phyloP scores from a whole-genome alignment of 2,888 invertebrate genomes.

The Chaitophorus viminalis region DNA sequence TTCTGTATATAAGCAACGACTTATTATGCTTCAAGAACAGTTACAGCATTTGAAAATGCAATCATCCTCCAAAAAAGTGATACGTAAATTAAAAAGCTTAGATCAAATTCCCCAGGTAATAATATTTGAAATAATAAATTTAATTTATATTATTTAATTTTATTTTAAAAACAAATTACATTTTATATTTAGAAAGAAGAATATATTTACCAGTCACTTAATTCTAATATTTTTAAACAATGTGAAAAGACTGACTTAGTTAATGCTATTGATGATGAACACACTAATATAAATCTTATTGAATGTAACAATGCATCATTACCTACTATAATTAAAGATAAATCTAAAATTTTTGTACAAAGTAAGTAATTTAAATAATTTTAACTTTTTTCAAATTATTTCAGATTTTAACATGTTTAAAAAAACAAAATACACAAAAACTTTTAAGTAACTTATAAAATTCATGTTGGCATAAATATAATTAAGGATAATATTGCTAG shows the following conservation, averaged over 20 bases:
- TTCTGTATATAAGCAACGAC: conserved; percentile 21
- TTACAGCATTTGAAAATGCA: conserved; percentile 29
- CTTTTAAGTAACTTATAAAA: background rate
- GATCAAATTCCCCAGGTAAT: conserved; percentile 37
- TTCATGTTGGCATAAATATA: no score
- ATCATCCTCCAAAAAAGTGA: conserved; percentile 51
- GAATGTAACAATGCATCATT: background rate
- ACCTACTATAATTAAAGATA: background rate
- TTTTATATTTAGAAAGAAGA: conserved; percentile 45
- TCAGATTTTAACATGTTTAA: background rate
- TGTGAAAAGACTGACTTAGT: background rate
- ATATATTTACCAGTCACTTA: background rate
- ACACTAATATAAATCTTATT: background rate
- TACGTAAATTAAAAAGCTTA: conserved; percentile 45
- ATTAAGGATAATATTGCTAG: no score
- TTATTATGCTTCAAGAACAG: conserved; percentile 46
- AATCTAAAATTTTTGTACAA: conserved; percentile 24
- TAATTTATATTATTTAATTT: no score
- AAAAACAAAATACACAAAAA: background rate
- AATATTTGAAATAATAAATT: background rate
- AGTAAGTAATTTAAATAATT: conserved; percentile 19
- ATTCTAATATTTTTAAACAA: background rate
- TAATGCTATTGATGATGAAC: conserved; percentile 19
- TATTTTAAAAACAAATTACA: no score
- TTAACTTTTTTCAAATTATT: background rate